Conservation (phyloP, 2,888 invertebrate genomes). For the Mesorhabditis sp. region DNA sequence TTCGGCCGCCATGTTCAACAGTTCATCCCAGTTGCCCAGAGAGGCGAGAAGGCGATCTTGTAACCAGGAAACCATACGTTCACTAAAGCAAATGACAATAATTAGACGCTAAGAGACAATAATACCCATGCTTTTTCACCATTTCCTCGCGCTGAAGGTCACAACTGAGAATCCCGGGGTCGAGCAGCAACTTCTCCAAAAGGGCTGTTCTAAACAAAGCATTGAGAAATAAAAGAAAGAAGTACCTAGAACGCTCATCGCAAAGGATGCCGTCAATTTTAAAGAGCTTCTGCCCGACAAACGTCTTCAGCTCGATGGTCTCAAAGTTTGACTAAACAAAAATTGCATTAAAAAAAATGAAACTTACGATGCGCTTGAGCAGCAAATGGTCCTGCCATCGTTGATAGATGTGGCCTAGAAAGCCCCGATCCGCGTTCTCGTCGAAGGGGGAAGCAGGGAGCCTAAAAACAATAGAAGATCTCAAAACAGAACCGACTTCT, state of each 20-base stretch:
- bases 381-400: background rate
- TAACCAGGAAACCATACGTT: slow-evolving; percentile 36
- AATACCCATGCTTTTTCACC: background rate
- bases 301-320: slow-evolving; percentile 37
- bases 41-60: slow-evolving; percentile 36
- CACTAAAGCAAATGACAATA: slow-evolving; percentile 17
- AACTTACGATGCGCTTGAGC: slow-evolving; percentile 7
- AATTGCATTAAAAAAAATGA: background rate
- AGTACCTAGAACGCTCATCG: slow-evolving; percentile 41
- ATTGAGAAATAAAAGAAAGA: slow-evolving; percentile 21
- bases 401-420: background rate
- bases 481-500: too few relatives aligned
- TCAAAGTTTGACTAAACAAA: slow-evolving; percentile 33
- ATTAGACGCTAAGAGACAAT: background rate
- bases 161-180: slow-evolving; percentile 1
- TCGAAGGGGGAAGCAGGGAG: too few relatives aligned
- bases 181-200: slow-evolving; percentile 15
- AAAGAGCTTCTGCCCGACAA: slow-evolving; percentile 42
- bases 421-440: background rate
- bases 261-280: slow-evolving; percentile 40
- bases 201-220: background rate
- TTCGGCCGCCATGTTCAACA: slow-evolving; percentile 32
- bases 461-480: too few relatives aligned
- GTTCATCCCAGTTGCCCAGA: slow-evolving; percentile 34
- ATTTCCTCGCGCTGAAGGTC: background rate